Conservation (phyloP, 2,888 invertebrate species). For the Bruchidius siliquastri region DNA sequence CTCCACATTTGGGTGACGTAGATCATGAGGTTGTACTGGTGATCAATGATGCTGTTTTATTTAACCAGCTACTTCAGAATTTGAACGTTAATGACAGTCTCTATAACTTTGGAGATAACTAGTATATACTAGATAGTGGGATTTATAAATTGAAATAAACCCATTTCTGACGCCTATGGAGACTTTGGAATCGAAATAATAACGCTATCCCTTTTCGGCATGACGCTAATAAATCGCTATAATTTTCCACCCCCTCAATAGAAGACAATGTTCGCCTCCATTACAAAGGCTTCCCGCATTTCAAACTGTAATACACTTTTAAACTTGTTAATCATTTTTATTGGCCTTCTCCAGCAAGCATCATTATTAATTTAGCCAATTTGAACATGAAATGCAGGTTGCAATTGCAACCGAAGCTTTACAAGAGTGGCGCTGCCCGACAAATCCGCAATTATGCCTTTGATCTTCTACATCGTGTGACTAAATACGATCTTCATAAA, state of each 20-base stretch:
- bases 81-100: too few relatives aligned
- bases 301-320: background rate
- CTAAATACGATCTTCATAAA: too few relatives aligned
- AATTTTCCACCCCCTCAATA: conserved; percentile 14
- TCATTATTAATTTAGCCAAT: background rate
- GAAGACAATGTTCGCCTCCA: background rate
- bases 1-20: too few relatives aligned
- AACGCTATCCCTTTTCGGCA: conserved; percentile 18
- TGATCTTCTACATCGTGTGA: background rate
- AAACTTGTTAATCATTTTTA: background rate
- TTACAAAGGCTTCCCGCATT: background rate
- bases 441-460: background rate
- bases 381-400: background rate
- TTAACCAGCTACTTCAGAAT: too few relatives aligned
- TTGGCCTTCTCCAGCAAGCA: background rate
- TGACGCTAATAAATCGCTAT: conserved; percentile 18
- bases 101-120: too few relatives aligned
- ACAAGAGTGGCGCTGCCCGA: background rate
- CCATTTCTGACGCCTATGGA: background rate
- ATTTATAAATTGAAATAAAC: background rate
- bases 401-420: background rate
- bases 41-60: too few relatives aligned
- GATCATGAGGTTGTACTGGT: too few relatives aligned
- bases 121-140: too few relatives aligned
- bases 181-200: conserved; percentile 16